Evolutionary conservation across 2,888 invertebrate species (phyloP).

Genomic region (Lordiphosa andalusiaca): DNA sequence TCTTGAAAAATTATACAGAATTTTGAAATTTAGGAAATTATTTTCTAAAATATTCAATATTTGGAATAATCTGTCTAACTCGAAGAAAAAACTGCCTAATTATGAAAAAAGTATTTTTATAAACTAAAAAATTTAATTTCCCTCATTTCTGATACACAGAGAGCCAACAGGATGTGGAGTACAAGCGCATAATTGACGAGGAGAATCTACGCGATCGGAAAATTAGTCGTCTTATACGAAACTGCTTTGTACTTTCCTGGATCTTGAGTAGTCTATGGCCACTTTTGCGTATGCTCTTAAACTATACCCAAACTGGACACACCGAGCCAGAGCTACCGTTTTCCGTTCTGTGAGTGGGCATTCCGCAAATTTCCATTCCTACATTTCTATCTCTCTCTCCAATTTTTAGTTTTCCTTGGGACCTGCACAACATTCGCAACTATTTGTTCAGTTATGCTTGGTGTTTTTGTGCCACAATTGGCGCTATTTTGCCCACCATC

Average conservation of each 20-base stretch:
- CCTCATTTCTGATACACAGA: slow-evolving; percentile 16
- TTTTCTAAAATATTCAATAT: too few relatives aligned
- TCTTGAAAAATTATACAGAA: too few relatives aligned
- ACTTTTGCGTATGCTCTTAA: slow-evolving; percentile 15
- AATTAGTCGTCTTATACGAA: slow-evolving; percentile 27
- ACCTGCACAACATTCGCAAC: slow-evolving; percentile 24
- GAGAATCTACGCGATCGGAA: slow-evolving; percentile 33
- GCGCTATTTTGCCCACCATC: slow-evolving; percentile 29
- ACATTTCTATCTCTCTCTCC: rapidly evolving
- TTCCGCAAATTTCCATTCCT: not conserved
- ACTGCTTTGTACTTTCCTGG: slow-evolving; percentile 30
- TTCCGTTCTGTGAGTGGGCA: slow-evolving; percentile 31
- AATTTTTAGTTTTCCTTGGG: slow-evolving; percentile 41
- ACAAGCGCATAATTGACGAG: slow-evolving; percentile 15
- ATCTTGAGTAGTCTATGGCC: slow-evolving; percentile 19
- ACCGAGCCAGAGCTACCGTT: slow-evolving; percentile 23
- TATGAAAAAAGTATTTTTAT: too few relatives aligned
- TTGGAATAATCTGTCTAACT: too few relatives aligned
- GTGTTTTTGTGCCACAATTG: slow-evolving; percentile 20
- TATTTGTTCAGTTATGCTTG: slow-evolving; percentile 24
- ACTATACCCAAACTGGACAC: slow-evolving; percentile 20
- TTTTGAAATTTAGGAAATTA: too few relatives aligned
- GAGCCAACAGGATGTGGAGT: slow-evolving; percentile 4
- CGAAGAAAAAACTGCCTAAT: too few relatives aligned
- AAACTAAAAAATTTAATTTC: too few relatives aligned